Evolutionary conservation across 2,113 vertebrate species (phyloP).

Genomic region (Stomatorhinus ivindoensis): DNA sequence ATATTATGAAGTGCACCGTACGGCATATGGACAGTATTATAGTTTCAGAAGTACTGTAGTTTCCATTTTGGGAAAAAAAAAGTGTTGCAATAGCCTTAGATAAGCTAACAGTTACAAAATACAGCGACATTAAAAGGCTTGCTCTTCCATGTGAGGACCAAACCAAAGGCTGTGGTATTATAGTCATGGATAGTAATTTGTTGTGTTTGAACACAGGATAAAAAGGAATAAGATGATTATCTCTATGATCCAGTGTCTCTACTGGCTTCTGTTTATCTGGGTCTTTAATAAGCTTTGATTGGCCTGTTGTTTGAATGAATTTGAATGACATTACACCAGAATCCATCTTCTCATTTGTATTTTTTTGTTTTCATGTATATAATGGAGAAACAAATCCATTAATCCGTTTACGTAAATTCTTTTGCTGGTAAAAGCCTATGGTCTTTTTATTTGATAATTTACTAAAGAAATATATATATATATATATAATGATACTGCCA

Average conservation of each 20-base stretch:
- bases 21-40: neutral
- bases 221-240: neutral
- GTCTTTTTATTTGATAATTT: neutral
- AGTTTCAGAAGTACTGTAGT: neutral
- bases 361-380: neutral
- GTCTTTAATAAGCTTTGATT: neutral
- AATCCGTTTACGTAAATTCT: neutral
- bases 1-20: neutral
- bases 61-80: neutral
- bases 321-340: neutral
- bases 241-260: neutral
- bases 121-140: neutral
- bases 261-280: neutral
- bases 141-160: neutral
- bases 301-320: neutral
- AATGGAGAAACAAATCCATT: neutral
- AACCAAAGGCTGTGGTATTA: neutral
- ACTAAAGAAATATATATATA: neutral
- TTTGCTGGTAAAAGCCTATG: neutral
- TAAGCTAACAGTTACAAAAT: neutral
- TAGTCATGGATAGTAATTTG: neutral
- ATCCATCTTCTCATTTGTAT: neutral
- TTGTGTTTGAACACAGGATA: neutral
- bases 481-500: neutral
- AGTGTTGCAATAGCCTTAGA: conserved; percentile 6